These are phyloP conservation scores for Holothuria scabra DNA, from an alignment of 53 echinoderm and acorn worm genomes.

Conservation along the genomic window DNA sequence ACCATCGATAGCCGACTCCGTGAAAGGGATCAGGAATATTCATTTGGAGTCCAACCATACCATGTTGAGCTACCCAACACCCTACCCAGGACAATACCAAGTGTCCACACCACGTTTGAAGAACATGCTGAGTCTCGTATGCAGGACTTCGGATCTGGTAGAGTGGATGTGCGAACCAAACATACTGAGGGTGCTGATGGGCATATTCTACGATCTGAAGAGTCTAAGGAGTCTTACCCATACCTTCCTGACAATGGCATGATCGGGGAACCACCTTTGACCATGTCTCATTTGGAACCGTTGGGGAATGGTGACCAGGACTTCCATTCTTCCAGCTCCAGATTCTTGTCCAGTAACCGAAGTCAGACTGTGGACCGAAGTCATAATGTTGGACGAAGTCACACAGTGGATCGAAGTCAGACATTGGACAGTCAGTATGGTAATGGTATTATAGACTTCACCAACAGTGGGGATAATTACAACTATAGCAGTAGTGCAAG, in stretches of 20 bases:
- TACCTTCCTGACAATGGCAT: not conserved
- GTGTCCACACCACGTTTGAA: slow-evolving; percentile 32
- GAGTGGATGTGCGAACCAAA: slow-evolving; percentile 24
- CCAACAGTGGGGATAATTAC: slow-evolving; percentile 21
- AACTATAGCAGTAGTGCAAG: slow-evolving; percentile 3
- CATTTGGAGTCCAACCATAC: not conserved
- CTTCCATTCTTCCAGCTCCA: slow-evolving; percentile 25
- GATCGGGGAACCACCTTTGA: slow-evolving; percentile 1
- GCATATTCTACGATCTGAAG: slow-evolving; percentile 20
- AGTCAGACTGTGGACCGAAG: slow-evolving; percentile 28
- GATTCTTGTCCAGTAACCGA: slow-evolving; percentile 38
- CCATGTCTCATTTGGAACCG: slow-evolving; percentile 28
- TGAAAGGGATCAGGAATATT: slow-evolving; percentile 4
- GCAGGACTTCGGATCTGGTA: slow-evolving; percentile 21
- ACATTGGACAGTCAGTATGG: not conserved
- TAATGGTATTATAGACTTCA: slow-evolving; percentile 14
- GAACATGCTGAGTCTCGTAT: slow-evolving; percentile 23
- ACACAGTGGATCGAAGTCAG: not conserved
- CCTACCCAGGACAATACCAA: slow-evolving; percentile 3
- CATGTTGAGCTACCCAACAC: slow-evolving; percentile 34
- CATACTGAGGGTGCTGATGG: slow-evolving; percentile 28
- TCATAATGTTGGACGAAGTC: not conserved
- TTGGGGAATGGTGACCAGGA: not conserved
- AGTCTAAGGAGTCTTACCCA: slow-evolving; percentile 36
- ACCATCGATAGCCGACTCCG: not conserved